phyloP scores from a whole-genome alignment of 1,140 invertebrate genomes.

The Lepidurus packardi region DNA sequence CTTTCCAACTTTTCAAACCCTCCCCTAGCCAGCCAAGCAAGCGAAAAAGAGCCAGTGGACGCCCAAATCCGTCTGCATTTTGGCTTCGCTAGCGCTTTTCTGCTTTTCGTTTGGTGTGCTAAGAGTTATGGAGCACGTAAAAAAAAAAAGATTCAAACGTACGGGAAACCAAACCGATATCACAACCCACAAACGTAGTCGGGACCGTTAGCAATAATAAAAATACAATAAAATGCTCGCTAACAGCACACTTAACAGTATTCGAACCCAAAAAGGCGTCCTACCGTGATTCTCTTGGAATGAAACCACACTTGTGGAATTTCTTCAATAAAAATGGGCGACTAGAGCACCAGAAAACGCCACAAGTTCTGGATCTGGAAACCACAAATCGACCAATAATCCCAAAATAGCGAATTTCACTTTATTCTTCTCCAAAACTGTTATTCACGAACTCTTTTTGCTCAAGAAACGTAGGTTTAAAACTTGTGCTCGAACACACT shows the following conservation, averaged over 20 bases:
- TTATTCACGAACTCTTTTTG: background rate
- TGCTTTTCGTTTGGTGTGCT: background rate
- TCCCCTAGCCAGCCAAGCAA: background rate
- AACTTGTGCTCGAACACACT: background rate
- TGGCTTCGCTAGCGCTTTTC: background rate
- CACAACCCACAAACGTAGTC: no score
- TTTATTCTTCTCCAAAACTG: background rate
- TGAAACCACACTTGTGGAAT: conserved; percentile 6
- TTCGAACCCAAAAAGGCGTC: background rate
- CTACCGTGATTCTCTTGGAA: background rate
- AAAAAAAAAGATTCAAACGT: background rate
- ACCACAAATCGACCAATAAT: background rate
- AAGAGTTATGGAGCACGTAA: background rate
- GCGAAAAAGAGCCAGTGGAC: background rate
- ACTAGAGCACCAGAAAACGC: background rate
- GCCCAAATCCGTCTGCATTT: background rate
- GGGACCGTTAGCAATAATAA: no score
- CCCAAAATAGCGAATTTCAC: background rate
- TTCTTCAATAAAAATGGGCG: background rate
- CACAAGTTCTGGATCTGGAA: background rate
- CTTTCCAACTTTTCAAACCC: background rate
- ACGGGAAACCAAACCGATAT: background rate
- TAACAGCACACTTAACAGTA: no score
- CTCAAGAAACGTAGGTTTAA: background rate
- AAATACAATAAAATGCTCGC: no score